Evolutionary conservation across 2,797 vertebrate species (phyloP).

Genomic region (Poeciliopsis infans): DNA sequence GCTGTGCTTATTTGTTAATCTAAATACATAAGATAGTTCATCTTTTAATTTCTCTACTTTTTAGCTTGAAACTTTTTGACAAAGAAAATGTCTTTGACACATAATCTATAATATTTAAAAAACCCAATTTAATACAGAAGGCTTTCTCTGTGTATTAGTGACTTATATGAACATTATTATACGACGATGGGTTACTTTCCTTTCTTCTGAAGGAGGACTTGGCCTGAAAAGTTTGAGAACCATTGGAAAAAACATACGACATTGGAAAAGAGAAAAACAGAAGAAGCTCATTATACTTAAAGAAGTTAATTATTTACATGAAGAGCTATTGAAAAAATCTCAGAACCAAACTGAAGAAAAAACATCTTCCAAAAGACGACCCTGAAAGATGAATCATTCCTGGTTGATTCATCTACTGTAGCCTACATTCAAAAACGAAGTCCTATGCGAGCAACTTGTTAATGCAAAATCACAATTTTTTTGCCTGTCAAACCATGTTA

Average conservation of each 20-base stretch:
- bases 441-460: not conserved
- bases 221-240: not conserved
- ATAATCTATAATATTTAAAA: not conserved
- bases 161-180: not conserved
- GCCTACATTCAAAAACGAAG: not conserved
- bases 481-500: constrained; percentile 7
- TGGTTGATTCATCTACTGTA: constrained; percentile 5
- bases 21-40: not conserved
- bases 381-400: not conserved
- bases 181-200: not conserved
- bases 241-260: not conserved
- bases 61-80: not conserved
- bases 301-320: not conserved
- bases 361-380: not conserved
- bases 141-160: not conserved
- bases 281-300: not conserved
- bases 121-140: not conserved
- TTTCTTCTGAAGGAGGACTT: not conserved
- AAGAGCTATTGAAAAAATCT: not conserved
- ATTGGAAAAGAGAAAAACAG: not conserved
- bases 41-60: not conserved
- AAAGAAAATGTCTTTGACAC: not conserved
- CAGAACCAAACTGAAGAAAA: not conserved
- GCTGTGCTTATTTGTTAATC: not conserved
- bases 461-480: not conserved